Evolutionary conservation across 2,797 vertebrate genomes (phyloP).

Genomic region (Pantherophis vulpinus): DNA sequence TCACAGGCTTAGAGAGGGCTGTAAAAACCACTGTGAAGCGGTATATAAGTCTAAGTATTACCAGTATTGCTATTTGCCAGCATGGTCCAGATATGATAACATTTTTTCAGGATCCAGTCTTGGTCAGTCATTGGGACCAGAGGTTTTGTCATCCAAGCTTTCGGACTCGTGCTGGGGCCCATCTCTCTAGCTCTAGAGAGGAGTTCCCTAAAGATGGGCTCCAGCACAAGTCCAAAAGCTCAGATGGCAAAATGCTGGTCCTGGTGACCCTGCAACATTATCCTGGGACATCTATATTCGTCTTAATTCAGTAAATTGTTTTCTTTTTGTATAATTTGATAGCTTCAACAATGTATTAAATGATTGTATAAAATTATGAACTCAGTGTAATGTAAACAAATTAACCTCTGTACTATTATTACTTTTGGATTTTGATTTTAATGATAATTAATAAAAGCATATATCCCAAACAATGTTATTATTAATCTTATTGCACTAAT

Average conservation of each 20-base stretch:
- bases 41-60: too few relatives aligned
- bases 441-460: neutral
- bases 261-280: neutral
- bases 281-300: neutral
- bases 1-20: too few relatives aligned
- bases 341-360: neutral
- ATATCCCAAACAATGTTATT: neutral
- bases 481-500: neutral
- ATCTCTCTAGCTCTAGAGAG: too few relatives aligned
- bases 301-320: neutral
- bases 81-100: neutral
- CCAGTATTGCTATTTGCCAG: neutral
- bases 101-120: neutral
- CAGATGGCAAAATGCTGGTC: too few relatives aligned
- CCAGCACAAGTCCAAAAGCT: too few relatives aligned
- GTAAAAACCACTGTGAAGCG: too few relatives aligned
- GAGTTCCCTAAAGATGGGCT: too few relatives aligned
- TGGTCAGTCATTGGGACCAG: too few relatives aligned
- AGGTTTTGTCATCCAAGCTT: too few relatives aligned
- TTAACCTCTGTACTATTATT: neutral
- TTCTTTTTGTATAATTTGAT: neutral
- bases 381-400: neutral
- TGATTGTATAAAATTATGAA: neutral
- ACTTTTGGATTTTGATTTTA: neutral
- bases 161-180: too few relatives aligned